Percentiles rank a stretch among this genome's conserved stretches.
Conservation (phyloP, 2,888 invertebrate species). For the Heliconius erato region DNA sequence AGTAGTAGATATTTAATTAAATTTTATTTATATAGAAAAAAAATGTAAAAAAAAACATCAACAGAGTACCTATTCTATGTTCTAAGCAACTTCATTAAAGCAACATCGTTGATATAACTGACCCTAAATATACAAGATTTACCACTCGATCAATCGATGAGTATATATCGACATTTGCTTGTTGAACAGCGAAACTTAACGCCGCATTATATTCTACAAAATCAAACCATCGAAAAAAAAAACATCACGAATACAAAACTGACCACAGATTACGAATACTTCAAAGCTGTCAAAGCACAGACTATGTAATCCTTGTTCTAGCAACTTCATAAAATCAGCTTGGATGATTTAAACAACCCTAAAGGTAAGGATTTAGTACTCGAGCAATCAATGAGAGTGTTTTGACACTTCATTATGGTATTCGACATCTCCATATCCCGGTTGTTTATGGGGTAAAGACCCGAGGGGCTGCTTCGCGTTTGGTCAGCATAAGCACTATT, state of each 20-base stretch:
- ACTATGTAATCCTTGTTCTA: conserved; percentile 51
- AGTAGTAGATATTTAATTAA: too few species aligned
- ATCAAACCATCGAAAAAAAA: too few species aligned
- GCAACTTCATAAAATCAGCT: conserved; percentile 58
- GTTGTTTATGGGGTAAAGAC: conserved; percentile 77
- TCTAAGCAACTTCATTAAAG: conserved; percentile 60
- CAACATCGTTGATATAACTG: conserved; percentile 60
- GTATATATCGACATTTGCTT: conserved; percentile 60
- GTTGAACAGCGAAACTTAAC: too few species aligned
- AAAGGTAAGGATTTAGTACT: conserved; percentile 52
- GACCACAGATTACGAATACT: conserved; percentile 24
- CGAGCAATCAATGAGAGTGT: conserved; percentile 66
- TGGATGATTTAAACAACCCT: conserved; percentile 60
- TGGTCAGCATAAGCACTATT: conserved; percentile 33
- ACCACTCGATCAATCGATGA: conserved; percentile 60
- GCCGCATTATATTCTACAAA: too few species aligned
- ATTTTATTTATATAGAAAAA: too few species aligned
- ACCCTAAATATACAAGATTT: conserved; percentile 50
- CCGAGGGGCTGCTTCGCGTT: conserved; percentile 60
- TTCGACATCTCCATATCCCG: conserved; percentile 82
- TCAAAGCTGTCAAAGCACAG: conserved; percentile 32
- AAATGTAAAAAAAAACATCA: not conserved
- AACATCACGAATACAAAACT: not conserved
- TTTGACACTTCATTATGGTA: conserved; percentile 82
- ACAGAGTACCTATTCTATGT: conserved; percentile 22